Conservation (phyloP, 2,797 vertebrate genomes). For the Gobionotothen gibberifrons region DNA sequence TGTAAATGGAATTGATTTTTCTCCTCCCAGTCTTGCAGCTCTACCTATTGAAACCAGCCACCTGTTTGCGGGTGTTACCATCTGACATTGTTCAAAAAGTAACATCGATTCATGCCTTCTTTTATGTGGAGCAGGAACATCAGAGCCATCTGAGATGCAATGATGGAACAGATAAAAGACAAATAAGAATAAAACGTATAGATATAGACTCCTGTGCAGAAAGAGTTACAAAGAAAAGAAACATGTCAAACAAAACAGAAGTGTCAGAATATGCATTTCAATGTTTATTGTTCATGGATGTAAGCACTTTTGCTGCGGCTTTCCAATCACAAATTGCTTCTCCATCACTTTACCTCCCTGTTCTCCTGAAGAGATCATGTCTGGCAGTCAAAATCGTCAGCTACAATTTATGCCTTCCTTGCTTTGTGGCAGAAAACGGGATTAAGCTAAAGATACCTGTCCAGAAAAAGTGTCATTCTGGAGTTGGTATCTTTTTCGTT, state of each 20-base stretch:
- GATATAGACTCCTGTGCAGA: not conserved
- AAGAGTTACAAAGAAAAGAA: not conserved
- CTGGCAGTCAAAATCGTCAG: not conserved
- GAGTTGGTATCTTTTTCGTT: conserved; percentile 7
- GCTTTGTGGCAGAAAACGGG: conserved; percentile 4
- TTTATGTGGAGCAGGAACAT: not conserved
- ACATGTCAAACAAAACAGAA: not conserved
- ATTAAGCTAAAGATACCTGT: conserved; percentile 21
- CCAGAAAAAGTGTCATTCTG: not conserved
- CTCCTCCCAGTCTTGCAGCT: not conserved
- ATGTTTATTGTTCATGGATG: no score
- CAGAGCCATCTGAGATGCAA: not conserved
- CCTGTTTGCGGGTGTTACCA: not conserved
- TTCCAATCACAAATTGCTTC: no score
- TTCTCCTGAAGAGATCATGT: no score
- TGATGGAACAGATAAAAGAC: not conserved
- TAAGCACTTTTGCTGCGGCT: no score
- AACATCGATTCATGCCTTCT: not conserved
- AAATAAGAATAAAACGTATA: not conserved
- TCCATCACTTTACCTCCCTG: no score
- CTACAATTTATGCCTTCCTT: conserved; percentile 16
- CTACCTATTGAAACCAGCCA: not conserved
- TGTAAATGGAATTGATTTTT: not conserved
- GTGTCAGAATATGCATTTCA: not conserved
- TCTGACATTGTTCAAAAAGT: not conserved